phyloP scores from a whole-genome alignment of 23 tunicate genomes.

The Halocynthia aurantium region DNA sequence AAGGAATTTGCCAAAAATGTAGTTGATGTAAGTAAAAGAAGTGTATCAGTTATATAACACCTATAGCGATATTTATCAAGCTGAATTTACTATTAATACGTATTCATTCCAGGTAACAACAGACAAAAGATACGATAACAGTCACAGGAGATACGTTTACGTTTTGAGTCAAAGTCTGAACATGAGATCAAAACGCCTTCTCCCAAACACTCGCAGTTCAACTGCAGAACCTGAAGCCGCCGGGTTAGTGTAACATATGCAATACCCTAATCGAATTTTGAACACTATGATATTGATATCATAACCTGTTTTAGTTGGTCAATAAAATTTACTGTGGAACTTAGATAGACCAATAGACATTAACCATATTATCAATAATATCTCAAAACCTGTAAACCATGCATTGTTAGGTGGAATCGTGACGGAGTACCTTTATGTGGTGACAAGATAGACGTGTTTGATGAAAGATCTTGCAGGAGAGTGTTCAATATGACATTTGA shows the following conservation, averaged over 20 bases:
- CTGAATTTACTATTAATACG: background rate
- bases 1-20: conserved; percentile 80
- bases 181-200: conserved; percentile 49
- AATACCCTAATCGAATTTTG: background rate
- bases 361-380: background rate
- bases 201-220: conserved; percentile 51
- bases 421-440: conserved; percentile 70
- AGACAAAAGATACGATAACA: conserved; percentile 89
- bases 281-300: background rate
- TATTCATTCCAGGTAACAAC: conserved; percentile 68
- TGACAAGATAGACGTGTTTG: conserved; percentile 94
- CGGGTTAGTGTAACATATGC: conserved; percentile 19
- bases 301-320: background rate
- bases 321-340: background rate
- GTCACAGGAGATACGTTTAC: conserved; percentile 81
- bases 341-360: background rate
- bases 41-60: background rate
- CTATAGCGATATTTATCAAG: background rate
- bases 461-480: conserved; percentile 86
- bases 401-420: conserved; percentile 41
- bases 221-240: background rate
- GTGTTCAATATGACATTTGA: conserved; percentile 98
- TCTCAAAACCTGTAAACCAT: background rate
- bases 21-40: conserved; percentile 59
- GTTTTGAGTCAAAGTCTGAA: conserved; percentile 85